Percentiles rank a stretch among this genome's conserved stretches.
phyloP scores from a whole-genome alignment of 2,888 invertebrate genomes.

The Beris morrisii region DNA sequence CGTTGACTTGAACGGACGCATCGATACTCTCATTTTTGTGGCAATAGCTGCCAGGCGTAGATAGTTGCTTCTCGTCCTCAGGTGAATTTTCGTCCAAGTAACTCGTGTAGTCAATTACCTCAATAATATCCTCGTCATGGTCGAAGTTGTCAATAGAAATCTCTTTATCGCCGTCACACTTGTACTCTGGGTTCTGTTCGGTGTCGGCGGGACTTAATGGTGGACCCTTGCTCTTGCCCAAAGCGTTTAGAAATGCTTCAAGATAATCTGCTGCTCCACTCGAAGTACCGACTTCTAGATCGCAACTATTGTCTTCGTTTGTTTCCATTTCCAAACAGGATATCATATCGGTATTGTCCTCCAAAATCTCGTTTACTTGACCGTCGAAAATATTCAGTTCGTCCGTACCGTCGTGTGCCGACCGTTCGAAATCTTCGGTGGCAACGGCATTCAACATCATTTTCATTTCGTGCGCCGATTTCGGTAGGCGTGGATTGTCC shows the following conservation, averaged over 20 bases:
- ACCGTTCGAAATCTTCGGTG: neutral
- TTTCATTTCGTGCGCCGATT: neutral
- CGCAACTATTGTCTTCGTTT: neutral
- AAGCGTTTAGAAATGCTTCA: neutral
- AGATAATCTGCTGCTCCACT: neutral
- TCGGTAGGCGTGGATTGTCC: neutral
- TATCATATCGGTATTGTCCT: neutral
- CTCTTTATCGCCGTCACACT: neutral
- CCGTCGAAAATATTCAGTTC: neutral
- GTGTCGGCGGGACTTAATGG: neutral
- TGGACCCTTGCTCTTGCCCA: neutral
- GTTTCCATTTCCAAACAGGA: neutral
- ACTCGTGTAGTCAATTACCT: no score
- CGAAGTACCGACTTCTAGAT: neutral
- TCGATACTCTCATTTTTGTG: neutral
- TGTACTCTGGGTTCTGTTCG: no score
- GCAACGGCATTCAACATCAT: neutral
- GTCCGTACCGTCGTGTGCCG: neutral
- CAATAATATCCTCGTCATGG: no score
- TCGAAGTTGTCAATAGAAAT: no score
- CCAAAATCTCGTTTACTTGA: neutral
- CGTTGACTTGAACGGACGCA: constrained; percentile 6
- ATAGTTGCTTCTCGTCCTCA: no score
- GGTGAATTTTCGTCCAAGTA: no score
- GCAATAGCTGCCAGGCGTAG: no score